phyloP scores from a whole-genome alignment of 2,888 invertebrate genomes.

The Caenorhabditis sp. region DNA sequence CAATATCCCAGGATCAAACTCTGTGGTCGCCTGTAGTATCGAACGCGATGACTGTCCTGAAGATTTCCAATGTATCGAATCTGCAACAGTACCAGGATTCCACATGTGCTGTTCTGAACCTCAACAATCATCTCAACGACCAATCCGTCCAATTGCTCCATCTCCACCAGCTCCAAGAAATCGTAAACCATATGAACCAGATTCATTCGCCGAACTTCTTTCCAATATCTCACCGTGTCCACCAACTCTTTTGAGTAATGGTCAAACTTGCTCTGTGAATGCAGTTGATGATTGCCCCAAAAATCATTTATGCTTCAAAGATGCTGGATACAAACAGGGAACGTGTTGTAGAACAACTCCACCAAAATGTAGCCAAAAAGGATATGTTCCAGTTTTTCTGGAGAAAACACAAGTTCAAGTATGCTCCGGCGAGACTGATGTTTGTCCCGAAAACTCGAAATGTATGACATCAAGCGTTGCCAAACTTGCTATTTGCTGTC shows the following conservation, averaged over 20 bases:
- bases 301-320: slow-evolving; percentile 49
- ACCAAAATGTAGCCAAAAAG: slow-evolving; percentile 52
- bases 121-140: slow-evolving; percentile 35
- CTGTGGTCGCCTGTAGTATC: slow-evolving; percentile 66
- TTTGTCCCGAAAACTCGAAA: slow-evolving; percentile 53
- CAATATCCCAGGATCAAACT: slow-evolving; percentile 67
- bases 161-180: slow-evolving; percentile 22
- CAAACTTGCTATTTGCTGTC: slow-evolving; percentile 57
- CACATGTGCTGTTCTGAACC: slow-evolving; percentile 66
- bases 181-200: slow-evolving; percentile 35
- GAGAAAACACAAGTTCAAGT: slow-evolving; percentile 58
- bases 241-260: slow-evolving; percentile 55
- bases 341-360: slow-evolving; percentile 51
- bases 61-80: slow-evolving; percentile 64
- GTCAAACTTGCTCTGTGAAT: slow-evolving; percentile 63
- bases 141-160: slow-evolving; percentile 24
- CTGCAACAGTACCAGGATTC: slow-evolving; percentile 67
- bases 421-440: slow-evolving; percentile 48
- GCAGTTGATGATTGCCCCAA: slow-evolving; percentile 50
- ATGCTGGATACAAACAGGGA: slow-evolving; percentile 48
- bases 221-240: slow-evolving; percentile 62
- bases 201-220: slow-evolving; percentile 49
- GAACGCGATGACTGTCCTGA: slow-evolving; percentile 67
- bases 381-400: slow-evolving; percentile 54
- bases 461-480: slow-evolving; percentile 57